Percentiles rank a stretch among this genome's conserved stretches.
phyloP scores from a whole-genome alignment of 2,113 vertebrate genomes.

The Notechis scutatus region DNA sequence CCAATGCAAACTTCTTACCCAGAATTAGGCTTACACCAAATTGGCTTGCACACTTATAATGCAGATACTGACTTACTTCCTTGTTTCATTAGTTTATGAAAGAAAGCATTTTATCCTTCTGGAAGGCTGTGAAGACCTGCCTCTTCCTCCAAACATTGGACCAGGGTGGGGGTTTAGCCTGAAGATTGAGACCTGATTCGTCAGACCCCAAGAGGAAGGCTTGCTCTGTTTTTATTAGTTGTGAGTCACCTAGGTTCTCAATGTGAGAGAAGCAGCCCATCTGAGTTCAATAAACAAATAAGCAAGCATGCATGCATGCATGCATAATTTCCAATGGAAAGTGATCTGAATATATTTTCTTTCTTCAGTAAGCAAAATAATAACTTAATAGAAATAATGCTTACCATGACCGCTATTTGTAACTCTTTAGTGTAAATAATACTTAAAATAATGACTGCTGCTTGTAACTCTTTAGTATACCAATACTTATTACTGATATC shows the following conservation, averaged over 20 bases:
- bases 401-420: neutral
- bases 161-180: neutral
- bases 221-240: neutral
- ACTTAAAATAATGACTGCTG: neutral
- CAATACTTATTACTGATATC: neutral
- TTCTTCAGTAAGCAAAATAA: neutral
- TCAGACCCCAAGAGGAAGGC: neutral
- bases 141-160: neutral
- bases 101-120: neutral
- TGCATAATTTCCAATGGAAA: neutral
- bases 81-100: neutral
- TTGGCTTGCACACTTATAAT: neutral
- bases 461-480: neutral
- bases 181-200: neutral
- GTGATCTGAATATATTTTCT: neutral
- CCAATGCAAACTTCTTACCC: neutral
- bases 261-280: neutral
- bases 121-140: neutral
- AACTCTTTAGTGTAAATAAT: neutral
- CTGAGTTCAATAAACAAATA: neutral
- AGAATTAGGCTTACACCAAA: neutral
- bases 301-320: neutral
- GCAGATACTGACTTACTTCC: neutral
- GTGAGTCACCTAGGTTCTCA: neutral
- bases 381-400: neutral